Conservation (phyloP, 2,113 vertebrate genomes). For the Pluvialis apricaria region DNA sequence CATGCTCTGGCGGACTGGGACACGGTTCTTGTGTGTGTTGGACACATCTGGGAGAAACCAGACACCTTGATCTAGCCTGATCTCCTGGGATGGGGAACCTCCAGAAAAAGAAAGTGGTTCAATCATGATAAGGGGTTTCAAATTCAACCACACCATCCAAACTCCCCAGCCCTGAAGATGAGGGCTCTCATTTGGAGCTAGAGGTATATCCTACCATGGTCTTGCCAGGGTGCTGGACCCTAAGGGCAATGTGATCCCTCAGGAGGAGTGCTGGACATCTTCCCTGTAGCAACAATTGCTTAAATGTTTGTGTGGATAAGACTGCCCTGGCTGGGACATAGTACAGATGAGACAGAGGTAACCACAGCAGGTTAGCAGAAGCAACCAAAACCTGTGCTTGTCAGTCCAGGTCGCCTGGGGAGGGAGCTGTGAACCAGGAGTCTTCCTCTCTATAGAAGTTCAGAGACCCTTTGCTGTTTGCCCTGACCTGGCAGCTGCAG, state of each 20-base stretch:
- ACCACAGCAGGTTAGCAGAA: background rate
- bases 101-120: background rate
- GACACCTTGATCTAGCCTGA: background rate
- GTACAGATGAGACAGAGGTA: background rate
- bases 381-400: background rate
- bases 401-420: background rate
- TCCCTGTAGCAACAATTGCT: background rate
- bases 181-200: background rate
- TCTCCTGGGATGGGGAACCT: background rate
- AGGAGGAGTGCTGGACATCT: background rate
- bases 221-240: background rate
- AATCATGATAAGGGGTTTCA: background rate
- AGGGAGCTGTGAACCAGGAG: background rate
- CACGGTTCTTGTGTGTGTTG: background rate
- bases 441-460: background rate
- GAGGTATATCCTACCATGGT: background rate
- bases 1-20: background rate
- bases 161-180: background rate
- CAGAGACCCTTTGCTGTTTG: background rate
- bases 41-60: background rate
- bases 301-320: background rate
- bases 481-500: background rate
- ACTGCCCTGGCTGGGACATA: background rate
- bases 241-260: background rate
- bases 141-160: background rate